Conservation (phyloP, 2,113 vertebrate species). For the Heliornis fulica region DNA sequence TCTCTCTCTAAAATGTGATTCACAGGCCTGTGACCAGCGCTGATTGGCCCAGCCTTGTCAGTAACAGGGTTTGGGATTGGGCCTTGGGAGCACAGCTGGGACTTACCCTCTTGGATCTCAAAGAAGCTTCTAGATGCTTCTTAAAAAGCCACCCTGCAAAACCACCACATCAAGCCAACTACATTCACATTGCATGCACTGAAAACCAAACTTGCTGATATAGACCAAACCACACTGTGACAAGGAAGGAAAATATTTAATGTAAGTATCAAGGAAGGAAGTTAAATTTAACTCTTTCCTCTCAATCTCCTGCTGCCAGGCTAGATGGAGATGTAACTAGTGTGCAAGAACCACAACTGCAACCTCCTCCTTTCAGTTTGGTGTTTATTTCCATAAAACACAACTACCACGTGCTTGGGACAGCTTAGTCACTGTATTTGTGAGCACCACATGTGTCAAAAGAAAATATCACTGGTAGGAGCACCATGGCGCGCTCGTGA, state of each 20-base stretch:
- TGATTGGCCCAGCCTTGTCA: too few relatives aligned
- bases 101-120: too few relatives aligned
- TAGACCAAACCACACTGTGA: neutral
- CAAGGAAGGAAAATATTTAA: neutral
- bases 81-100: too few relatives aligned
- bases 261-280: neutral
- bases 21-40: too few relatives aligned
- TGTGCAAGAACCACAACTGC: neutral
- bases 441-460: neutral
- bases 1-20: too few relatives aligned
- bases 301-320: neutral
- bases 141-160: too few relatives aligned
- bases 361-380: neutral
- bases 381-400: neutral
- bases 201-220: neutral
- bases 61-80: too few relatives aligned
- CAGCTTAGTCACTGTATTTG: neutral
- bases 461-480: neutral
- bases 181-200: neutral
- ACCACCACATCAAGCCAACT: too few relatives aligned
- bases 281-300: neutral
- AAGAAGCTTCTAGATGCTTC: too few relatives aligned
- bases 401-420: neutral
- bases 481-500: neutral
- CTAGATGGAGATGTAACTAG: neutral